Evolutionary conservation across 2,113 vertebrate species (phyloP).

Genomic region (Telmatochromis brachygnathus): DNA sequence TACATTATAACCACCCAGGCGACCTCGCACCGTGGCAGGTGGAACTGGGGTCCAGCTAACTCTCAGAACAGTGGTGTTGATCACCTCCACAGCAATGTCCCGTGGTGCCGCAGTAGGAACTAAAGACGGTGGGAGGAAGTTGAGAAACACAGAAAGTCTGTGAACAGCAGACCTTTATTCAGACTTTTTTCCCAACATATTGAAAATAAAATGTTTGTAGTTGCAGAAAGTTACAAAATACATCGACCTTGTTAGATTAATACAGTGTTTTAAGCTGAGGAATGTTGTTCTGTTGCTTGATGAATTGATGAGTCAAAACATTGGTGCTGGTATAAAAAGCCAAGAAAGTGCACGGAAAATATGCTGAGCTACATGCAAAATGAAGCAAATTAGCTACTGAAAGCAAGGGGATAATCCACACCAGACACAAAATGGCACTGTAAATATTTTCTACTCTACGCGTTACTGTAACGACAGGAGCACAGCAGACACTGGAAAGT

Average conservation of each 20-base stretch:
- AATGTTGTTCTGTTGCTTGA: not conserved
- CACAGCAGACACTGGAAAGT: not conserved
- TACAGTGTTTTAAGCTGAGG: not conserved
- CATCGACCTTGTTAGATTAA: not conserved
- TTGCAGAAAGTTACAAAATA: not conserved
- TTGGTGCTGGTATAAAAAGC: not conserved
- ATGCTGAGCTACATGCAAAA: not conserved
- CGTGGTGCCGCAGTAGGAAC: conserved; percentile 83
- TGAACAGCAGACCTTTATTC: not conserved
- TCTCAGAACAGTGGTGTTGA: conserved; percentile 80
- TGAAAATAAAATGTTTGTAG: not conserved
- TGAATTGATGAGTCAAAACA: not conserved
- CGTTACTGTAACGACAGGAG: not conserved
- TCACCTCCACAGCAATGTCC: conserved; percentile 74
- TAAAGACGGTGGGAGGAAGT: conserved; percentile 41
- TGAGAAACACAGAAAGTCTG: not conserved
- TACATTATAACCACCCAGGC: conserved; percentile 87
- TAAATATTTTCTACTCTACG: not conserved
- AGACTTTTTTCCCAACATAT: not conserved
- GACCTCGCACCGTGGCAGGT: conserved; percentile 81
- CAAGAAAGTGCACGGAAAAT: not conserved
- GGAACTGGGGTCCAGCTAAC: conserved; percentile 84
- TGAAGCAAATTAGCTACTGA: not conserved
- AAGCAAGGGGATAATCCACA: not conserved
- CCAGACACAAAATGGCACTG: not conserved